Evolutionary conservation across 2,888 invertebrate species (phyloP).

Genomic region (Coelogynopora nodosa): DNA sequence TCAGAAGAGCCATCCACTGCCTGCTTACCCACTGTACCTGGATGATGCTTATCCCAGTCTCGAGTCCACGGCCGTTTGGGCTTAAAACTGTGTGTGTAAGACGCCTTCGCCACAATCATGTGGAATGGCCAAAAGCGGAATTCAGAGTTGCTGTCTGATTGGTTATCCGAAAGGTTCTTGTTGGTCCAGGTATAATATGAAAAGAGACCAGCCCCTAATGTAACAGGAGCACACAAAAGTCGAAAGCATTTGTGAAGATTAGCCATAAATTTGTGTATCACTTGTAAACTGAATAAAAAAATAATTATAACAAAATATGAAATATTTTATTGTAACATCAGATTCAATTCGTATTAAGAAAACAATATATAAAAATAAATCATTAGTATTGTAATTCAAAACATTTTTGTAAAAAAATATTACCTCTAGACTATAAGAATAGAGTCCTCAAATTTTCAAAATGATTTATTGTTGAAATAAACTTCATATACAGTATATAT

Average conservation of each 20-base stretch:
- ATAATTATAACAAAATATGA: too few species aligned
- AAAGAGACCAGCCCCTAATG: neutral
- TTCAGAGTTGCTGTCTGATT: too few species aligned
- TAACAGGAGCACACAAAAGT: neutral
- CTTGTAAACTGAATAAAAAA: too few species aligned
- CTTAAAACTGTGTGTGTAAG: neutral
- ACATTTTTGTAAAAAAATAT: too few species aligned
- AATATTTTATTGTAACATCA: too few species aligned
- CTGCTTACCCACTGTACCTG: neutral
- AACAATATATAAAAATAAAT: too few species aligned
- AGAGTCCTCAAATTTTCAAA: too few species aligned
- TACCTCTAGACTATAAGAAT: too few species aligned
- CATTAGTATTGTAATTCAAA: too few species aligned
- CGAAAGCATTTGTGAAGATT: neutral
- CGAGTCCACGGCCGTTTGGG: neutral
- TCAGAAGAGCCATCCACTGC: neutral
- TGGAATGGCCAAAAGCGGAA: neutral
- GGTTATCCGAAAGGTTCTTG: neutral
- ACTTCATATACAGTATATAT: too few species aligned
- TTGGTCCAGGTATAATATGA: neutral
- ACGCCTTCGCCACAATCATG: neutral
- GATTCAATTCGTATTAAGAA: too few species aligned
- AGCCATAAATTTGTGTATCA: neutral
- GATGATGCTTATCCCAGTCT: neutral
- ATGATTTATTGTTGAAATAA: too few species aligned